Evolutionary conservation across 30 jellyfish, hydroid and myxozoan genomes (phyloP), one percentile per base, ranked within the genome.

Genomic region (Chironex yamaguchii): DNA sequence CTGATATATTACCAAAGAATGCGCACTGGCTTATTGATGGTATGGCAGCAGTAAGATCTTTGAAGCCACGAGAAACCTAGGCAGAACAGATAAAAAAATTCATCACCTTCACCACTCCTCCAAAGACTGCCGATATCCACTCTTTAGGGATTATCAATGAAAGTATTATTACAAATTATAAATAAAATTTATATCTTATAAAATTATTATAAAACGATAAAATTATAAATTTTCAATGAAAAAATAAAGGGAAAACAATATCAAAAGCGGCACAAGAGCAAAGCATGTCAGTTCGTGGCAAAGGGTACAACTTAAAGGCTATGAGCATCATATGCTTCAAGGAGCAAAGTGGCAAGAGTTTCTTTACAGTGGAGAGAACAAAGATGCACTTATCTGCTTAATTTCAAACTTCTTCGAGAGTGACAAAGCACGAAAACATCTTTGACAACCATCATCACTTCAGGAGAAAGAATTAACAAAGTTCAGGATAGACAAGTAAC

Each of bases 41-140:
- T 21, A 12, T 73, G 79, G 86, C 86, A 11, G 86, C 79, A 36
- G 26, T 73, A 24, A 22, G 86, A 73, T 4, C 76, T 13, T 74
- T 73, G 29, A 73, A 73, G 86, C 27, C 86, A 36, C 49, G 30
- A 29, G 79, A 23, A 49, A 36, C 77, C 0, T 73, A 36, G 0
- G 0, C 24, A 25, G 76, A 36, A 36, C 51, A 50, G 77, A 73
- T 70, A n/a, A 34, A 33, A 29, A 0, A 0, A 14, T 49, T 73
- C 42, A 36, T 36, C 1, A 49, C 28, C 51, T 63, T 63, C 20
- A 24, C 53, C 28, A 63, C 28, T n/a, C n/a, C n/a, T n/a, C n/a
- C n/a, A n/a, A n/a, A n/a, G n/a, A n/a, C n/a, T n/a, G n/a, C n/a
- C n/a, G n/a, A n/a, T n/a, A n/a, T n/a, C n/a, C n/a, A n/a, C n/a